Evolutionary conservation across 2,113 vertebrate species (phyloP).

Genomic region (Passer domesticus): DNA sequence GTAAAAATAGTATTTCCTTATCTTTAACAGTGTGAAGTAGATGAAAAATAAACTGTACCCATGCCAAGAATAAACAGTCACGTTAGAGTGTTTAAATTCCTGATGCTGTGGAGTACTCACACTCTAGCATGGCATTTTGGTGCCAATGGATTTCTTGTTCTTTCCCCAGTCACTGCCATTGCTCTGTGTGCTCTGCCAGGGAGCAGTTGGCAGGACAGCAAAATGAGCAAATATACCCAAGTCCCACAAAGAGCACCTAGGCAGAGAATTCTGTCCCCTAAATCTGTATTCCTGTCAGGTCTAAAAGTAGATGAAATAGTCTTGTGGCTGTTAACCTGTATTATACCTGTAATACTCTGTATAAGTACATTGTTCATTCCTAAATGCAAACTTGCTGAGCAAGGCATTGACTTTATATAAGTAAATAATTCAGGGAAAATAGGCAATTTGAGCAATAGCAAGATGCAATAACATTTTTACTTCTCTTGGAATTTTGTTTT

Average conservation of each 20-base stretch:
- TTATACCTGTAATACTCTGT: background rate
- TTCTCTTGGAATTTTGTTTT: background rate
- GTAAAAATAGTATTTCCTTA: conserved; percentile 51
- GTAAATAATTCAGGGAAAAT: background rate
- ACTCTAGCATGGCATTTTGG: background rate
- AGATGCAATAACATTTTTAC: background rate
- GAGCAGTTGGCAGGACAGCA: background rate
- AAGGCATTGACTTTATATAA: background rate
- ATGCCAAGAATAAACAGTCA: conserved; percentile 25
- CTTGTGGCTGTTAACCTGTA: background rate
- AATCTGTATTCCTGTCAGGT: background rate
- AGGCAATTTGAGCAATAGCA: background rate
- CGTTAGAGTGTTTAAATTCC: conserved; percentile 12
- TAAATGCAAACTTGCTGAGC: background rate
- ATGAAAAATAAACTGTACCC: conserved; percentile 6
- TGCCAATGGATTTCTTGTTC: background rate
- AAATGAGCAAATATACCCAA: background rate
- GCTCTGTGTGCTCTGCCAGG: background rate
- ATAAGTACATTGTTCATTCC: background rate
- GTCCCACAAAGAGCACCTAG: background rate
- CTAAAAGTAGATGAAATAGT: background rate
- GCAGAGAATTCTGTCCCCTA: background rate
- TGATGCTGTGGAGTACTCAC: background rate
- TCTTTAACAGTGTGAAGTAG: conserved; percentile 35
- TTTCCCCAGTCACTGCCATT: background rate